Evolutionary conservation across 2,797 vertebrate genomes (phyloP).

Genomic region (Carduelis carduelis): DNA sequence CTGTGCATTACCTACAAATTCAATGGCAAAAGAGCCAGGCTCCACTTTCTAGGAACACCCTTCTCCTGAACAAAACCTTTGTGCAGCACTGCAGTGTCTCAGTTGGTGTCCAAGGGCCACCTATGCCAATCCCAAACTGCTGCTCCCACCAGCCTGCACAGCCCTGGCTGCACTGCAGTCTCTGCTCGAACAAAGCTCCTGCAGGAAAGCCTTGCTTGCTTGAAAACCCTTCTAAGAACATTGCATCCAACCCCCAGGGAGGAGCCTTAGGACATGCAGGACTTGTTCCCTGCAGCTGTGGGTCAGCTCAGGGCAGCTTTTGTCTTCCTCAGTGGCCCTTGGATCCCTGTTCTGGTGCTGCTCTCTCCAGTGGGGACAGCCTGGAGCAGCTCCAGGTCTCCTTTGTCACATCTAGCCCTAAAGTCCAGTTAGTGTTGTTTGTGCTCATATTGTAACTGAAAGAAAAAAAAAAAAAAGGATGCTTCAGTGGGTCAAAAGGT

Average conservation of each 20-base stretch:
- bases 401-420: background rate
- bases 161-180: background rate
- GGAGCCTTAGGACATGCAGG: background rate
- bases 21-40: background rate
- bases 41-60: background rate
- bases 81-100: too few relatives aligned
- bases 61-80: background rate
- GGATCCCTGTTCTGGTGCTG: rapidly evolving
- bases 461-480: background rate
- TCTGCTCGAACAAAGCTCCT: background rate
- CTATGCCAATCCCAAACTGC: background rate
- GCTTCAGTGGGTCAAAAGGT: background rate
- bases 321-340: background rate
- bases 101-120: background rate
- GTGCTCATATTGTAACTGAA: background rate
- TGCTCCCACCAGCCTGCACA: background rate
- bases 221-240: background rate
- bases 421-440: background rate
- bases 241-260: background rate
- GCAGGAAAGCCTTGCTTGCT: background rate
- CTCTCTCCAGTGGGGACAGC: background rate
- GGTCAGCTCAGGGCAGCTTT: background rate
- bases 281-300: background rate
- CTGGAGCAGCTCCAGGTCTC: background rate
- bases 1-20: background rate